Base-by-base conservation (phyloP, 2,888 invertebrate species). In the Drosophila borborema region DNA sequence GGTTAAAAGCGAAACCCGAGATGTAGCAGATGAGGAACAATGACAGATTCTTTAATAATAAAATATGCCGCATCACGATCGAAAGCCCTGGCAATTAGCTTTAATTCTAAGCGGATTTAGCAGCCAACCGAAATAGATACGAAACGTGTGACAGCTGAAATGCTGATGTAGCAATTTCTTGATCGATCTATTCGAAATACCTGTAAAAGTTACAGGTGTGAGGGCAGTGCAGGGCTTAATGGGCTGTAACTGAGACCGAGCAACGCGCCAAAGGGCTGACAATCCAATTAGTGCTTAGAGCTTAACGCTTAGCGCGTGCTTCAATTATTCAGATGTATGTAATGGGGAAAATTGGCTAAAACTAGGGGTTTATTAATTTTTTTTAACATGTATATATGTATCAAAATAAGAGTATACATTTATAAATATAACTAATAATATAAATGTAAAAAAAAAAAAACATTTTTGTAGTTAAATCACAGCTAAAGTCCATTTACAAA, bases 81-180 rank as follows among this genome's bases (percentile, higher is more conserved):
- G 70, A 81, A 79, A 79, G 81, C 77, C 64, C 66, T 74, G 74
- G 86, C 86, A 86, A 90, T 86, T 86, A 86, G 90, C 90, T 90
- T 88, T 86, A 86, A 86, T 86, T 80, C 86, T 86, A 86, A 86
- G 90, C 89, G 60, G 78, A 78, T 78, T 80, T 61, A 31, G 70
- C 46, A 51, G 36, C 28, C 12, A 60, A 38, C 16, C 8, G 20
- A 54, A 48, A 61, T 38, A 51, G n/a, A 53, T 36, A 49, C 56
- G 49, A 56, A 66, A 49, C 61, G 40, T 72, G 63, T 76, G 77
- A 76, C 80, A 75, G 71, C 67, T 63, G 72, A 62, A 4, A 23
- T 41, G 80, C 77, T 78, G 77, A 80, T 78, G 68, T 51, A 76
- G 81, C 78, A 68, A 58, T 76, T 72, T 71, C 16, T 80, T 78